These are phyloP conservation scores for Dyspetes luteomarginatus DNA, from an alignment of 2,888 invertebrate species.

Conservation along the genomic window DNA sequence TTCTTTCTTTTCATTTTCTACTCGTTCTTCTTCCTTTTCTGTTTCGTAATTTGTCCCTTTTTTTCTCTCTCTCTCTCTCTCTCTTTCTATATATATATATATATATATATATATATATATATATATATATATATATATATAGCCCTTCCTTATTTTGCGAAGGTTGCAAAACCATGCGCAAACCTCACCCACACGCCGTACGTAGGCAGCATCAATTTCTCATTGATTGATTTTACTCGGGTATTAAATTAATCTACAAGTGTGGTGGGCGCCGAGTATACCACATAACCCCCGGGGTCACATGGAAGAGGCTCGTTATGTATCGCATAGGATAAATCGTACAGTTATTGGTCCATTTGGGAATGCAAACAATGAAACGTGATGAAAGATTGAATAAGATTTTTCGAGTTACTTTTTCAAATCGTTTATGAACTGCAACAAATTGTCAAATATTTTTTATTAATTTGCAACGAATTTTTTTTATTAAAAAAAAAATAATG, in stretches of 20 bases:
- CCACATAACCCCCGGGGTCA: constrained; percentile 3
- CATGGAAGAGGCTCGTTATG: constrained; percentile 12
- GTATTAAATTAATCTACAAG: constrained; percentile 79
- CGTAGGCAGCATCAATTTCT: constrained; percentile 76
- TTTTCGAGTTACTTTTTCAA: too few species aligned
- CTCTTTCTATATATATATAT: background rate
- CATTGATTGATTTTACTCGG: constrained; percentile 81
- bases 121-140: background rate
- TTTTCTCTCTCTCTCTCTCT: constrained; percentile 7
- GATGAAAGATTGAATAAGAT: too few species aligned
- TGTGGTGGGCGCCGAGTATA: constrained; percentile 32
- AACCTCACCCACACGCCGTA: constrained; percentile 70
- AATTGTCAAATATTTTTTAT: too few species aligned
- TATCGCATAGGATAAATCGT: constrained; percentile 14
- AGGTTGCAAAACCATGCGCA: constrained; percentile 26
- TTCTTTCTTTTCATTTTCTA: background rate
- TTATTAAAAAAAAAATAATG: too few species aligned
- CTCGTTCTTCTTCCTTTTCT: background rate
- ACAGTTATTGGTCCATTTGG: background rate
- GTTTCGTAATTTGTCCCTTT: constrained; percentile 29
- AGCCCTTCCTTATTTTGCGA: constrained; percentile 5
- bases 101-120: background rate
- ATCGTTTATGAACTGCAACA: too few species aligned
- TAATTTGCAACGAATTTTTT: too few species aligned
- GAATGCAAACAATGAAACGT: too few species aligned